These are phyloP conservation scores for Carlito syrichta DNA, from an alignment of 2,113 vertebrate species.

Conservation along the genomic window DNA sequence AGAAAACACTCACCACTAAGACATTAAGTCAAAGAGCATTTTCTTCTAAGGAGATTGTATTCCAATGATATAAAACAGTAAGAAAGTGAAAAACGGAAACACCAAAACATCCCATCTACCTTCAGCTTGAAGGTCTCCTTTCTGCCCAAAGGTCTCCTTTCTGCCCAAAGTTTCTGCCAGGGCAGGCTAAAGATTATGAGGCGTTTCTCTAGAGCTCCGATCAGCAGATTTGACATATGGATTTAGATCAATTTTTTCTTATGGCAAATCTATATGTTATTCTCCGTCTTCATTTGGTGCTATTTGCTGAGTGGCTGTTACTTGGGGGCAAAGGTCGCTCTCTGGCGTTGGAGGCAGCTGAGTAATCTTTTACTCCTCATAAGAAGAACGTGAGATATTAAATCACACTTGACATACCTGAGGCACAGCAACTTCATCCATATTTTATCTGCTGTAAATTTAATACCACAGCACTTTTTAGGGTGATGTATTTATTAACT, in stretches of 20 bases:
- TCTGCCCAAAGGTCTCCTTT: conserved; percentile 52
- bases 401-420: conserved; percentile 98
- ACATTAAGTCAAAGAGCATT: conserved; percentile 32
- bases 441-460: conserved; percentile 95
- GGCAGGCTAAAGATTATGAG: conserved; percentile 73
- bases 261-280: conserved; percentile 89
- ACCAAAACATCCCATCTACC: neutral
- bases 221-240: conserved; percentile 91
- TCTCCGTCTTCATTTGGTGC: conserved; percentile 88
- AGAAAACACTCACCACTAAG: conserved; percentile 43
- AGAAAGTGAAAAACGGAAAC: neutral
- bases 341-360: conserved; percentile 84
- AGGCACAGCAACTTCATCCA: conserved; percentile 94
- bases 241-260: conserved; percentile 88
- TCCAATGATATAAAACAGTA: neutral
- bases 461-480: conserved; percentile 96
- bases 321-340: conserved; percentile 88
- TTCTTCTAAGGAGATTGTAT: conserved; percentile 46
- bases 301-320: conserved; percentile 92
- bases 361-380: conserved; percentile 91
- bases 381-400: conserved; percentile 91
- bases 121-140: conserved; percentile 52
- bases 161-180: conserved; percentile 68
- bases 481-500: conserved; percentile 98
- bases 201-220: conserved; percentile 80